phyloP scores from a whole-genome alignment of 1,140 invertebrate species.

The Rhynchophorus ferrugineus region DNA sequence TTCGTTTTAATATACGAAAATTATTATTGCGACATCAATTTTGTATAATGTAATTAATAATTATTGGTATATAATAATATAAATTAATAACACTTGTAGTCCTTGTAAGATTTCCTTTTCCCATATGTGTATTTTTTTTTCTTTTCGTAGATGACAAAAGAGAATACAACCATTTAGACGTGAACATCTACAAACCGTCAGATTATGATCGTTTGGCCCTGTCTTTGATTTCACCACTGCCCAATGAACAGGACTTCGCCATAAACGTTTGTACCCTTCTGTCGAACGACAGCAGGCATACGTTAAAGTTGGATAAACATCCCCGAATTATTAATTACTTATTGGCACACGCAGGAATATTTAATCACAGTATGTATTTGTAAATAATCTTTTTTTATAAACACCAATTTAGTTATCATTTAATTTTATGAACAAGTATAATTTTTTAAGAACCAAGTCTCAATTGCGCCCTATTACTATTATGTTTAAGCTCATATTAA shows the following conservation, averaged over 20 bases:
- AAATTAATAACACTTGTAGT: slow-evolving; percentile 7
- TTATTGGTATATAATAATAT: neutral
- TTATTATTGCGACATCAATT: too few species aligned
- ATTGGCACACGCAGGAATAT: slow-evolving; percentile 88
- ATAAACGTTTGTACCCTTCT: slow-evolving; percentile 94
- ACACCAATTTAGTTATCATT: too few species aligned
- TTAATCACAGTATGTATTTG: slow-evolving; percentile 65
- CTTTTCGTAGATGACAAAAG: slow-evolving; percentile 30
- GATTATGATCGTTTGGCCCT: slow-evolving; percentile 84
- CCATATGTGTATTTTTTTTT: too few species aligned
- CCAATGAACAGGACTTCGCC: slow-evolving; percentile 98
- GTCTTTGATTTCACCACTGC: slow-evolving; percentile 86
- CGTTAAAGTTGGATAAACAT: slow-evolving; percentile 73
- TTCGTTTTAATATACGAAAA: too few species aligned
- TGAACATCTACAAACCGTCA: slow-evolving; percentile 64
- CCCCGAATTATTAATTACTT: slow-evolving; percentile 82
- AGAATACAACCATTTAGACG: slow-evolving; percentile 58
- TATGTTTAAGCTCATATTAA: too few species aligned
- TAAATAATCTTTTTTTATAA: neutral
- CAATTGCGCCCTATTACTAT: too few species aligned
- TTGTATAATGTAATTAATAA: neutral
- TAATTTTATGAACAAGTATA: too few species aligned
- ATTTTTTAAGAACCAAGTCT: too few species aligned
- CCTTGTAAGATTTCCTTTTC: too few species aligned
- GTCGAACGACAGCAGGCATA: slow-evolving; percentile 86